Evolutionary conservation across 2,888 invertebrate genomes (phyloP), one percentile per base, ranked within the genome.

Genomic region (Petrolisthes manimaculis): DNA sequence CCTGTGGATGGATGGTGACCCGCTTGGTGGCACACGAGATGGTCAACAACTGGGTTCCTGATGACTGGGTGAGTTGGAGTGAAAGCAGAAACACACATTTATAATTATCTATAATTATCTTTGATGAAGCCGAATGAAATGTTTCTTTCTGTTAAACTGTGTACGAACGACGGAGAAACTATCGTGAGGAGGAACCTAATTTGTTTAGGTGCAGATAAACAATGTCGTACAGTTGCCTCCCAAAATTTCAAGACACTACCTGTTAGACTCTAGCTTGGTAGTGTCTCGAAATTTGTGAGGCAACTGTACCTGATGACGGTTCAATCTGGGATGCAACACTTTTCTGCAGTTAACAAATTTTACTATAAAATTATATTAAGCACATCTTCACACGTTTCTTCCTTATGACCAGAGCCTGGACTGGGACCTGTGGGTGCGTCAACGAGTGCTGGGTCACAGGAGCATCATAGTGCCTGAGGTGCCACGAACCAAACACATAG

Each of bases 1-100:
- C 81, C 74, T 88, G 83, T 14, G 90, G 88, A 9, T 90, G 90
- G 90, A 90, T 90, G 90, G 88, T 90, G 21, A 51, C 86, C 37
- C 74, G 83, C 14, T 55, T 14, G 4, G 77, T 84, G 54, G 90
- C 90, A 2, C 5, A 21, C 8, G 86, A 83, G 69, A 86, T 90
- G 67, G 69, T 90, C n/a, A 4, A 83, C 51, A 83, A 84, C 12
- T 90, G 90, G 90, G 75, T 77, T n/a, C 24, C 90, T 18, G 21
- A 55, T 5, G 53, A 84, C 21, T 5, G 24, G 84, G 86, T 86
- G 18, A 69, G 71, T 4, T 21, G 9, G 9, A n/a, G 18, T 75
- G 37, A 37, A 37, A 37, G 37, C n/a, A 67, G 67, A n/a, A 67
- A 67, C 14, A 67, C 12, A 18, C 67, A 67, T n/a, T 67, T 67